A percentile compares a stretch with the other conserved stretches of the same genome.
Conservation (phyloP, 2,888 invertebrate genomes). For the Dynastes grantii region DNA sequence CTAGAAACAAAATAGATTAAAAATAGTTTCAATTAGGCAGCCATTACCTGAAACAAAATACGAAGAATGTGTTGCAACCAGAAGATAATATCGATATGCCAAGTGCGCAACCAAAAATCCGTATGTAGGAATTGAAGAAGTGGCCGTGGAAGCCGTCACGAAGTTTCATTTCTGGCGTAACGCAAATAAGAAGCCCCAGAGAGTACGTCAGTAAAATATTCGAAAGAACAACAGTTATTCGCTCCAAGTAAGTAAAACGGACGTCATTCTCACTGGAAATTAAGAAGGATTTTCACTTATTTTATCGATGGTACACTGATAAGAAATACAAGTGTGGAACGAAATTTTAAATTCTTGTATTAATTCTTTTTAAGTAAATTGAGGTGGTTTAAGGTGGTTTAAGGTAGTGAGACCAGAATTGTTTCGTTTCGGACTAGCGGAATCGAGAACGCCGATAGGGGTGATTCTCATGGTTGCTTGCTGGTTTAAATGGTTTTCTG, state of each 20-base stretch:
- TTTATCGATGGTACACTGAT: neutral
- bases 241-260: slow-evolving; percentile 53
- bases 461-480: no score
- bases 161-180: slow-evolving; percentile 51
- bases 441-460: no score
- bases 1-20: slow-evolving; percentile 1
- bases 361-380: no score
- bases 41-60: slow-evolving; percentile 54
- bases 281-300: neutral
- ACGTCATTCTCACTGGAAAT: slow-evolving; percentile 52
- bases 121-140: slow-evolving; percentile 41
- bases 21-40: neutral
- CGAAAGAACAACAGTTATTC: slow-evolving; percentile 57
- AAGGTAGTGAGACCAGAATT: no score
- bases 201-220: slow-evolving; percentile 12
- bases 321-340: neutral
- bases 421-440: no score
- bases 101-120: slow-evolving; percentile 26
- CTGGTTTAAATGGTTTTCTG: no score
- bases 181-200: slow-evolving; percentile 51
- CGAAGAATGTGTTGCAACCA: slow-evolving; percentile 49
- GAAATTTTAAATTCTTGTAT: no score
- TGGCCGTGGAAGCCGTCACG: slow-evolving; percentile 55
- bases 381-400: no score
- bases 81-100: slow-evolving; percentile 53